Percentiles rank a stretch among this genome's conserved stretches.
phyloP scores from a whole-genome alignment of 2,888 invertebrate species.

The Lepetodrilus schrolli region DNA sequence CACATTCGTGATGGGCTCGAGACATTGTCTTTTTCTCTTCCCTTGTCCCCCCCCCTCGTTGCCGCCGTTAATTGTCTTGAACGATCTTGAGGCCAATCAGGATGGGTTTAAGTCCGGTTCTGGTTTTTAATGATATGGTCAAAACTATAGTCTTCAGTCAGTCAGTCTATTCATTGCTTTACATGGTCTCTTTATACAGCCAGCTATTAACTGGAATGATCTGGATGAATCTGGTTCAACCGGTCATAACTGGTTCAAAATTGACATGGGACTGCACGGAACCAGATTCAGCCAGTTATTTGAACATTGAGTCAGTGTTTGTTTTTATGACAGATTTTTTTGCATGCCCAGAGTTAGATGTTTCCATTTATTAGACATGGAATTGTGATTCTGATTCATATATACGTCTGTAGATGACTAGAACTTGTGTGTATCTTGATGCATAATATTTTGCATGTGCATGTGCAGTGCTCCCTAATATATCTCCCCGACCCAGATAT shows the following conservation, averaged over 20 bases:
- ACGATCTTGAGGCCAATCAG: not conserved
- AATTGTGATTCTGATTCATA: not conserved
- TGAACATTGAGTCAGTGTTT: not conserved
- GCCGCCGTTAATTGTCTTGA: no score
- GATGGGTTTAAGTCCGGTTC: conserved; percentile 13
- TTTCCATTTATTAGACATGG: not conserved
- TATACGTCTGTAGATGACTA: conserved; percentile 1
- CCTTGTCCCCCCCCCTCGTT: no score
- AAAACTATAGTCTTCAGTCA: conserved; percentile 14
- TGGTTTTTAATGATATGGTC: conserved; percentile 10
- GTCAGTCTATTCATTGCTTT: conserved; percentile 16
- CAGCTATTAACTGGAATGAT: conserved; percentile 2
- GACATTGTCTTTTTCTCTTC: no score
- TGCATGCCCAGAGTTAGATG: not conserved
- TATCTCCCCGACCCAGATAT: not conserved
- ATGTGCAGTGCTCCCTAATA: not conserved
- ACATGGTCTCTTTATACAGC: conserved; percentile 12
- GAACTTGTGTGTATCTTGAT: conserved; percentile 3
- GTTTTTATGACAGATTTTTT: not conserved
- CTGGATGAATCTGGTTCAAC: conserved; percentile 17
- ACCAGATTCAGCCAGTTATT: conserved; percentile 8
- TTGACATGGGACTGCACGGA: not conserved
- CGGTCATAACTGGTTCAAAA: not conserved
- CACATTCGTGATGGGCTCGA: not conserved
- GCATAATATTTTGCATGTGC: not conserved